Evolutionary conservation across 1,140 invertebrate species (phyloP).

Genomic region (Limonius californicus): DNA sequence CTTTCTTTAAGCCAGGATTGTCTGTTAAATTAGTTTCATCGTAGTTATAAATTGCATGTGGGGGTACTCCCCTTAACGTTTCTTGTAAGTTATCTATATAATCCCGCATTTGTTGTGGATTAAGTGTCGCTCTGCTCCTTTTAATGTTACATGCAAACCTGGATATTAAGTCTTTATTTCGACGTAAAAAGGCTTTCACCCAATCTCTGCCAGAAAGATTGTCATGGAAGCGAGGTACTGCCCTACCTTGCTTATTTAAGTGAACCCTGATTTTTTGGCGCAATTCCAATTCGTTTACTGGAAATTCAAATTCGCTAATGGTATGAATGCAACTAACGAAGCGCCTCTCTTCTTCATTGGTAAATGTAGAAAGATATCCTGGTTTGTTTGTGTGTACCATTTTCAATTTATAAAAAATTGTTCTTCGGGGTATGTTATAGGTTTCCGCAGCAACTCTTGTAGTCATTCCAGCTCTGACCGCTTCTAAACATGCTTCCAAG

Average conservation of each 20-base stretch:
- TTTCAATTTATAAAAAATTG: slow-evolving; percentile 2
- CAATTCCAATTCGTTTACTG: not conserved
- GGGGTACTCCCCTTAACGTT: not conserved
- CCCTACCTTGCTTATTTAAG: not conserved
- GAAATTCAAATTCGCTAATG: not conserved
- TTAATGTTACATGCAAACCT: not conserved
- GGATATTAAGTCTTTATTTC: not conserved
- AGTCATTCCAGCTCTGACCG: slow-evolving; percentile 6
- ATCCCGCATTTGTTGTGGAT: not conserved
- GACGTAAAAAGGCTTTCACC: not conserved
- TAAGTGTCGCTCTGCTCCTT: not conserved
- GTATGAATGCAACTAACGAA: not conserved
- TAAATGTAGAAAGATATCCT: not conserved
- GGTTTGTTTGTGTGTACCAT: not conserved
- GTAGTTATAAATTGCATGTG: not conserved
- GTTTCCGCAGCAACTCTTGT: slow-evolving; percentile 2
- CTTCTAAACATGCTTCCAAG: slow-evolving; percentile 7
- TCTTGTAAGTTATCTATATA: not conserved
- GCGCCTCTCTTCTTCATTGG: not conserved
- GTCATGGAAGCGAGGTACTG: not conserved
- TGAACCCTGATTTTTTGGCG: not conserved
- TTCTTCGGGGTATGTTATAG: slow-evolving; percentile 12
- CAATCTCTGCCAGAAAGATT: not conserved
- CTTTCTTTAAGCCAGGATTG: not conserved
- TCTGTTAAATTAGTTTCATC: not conserved